Evolutionary conservation across 1,140 invertebrate genomes (phyloP).

Genomic region (Diorhabda sublineata): DNA sequence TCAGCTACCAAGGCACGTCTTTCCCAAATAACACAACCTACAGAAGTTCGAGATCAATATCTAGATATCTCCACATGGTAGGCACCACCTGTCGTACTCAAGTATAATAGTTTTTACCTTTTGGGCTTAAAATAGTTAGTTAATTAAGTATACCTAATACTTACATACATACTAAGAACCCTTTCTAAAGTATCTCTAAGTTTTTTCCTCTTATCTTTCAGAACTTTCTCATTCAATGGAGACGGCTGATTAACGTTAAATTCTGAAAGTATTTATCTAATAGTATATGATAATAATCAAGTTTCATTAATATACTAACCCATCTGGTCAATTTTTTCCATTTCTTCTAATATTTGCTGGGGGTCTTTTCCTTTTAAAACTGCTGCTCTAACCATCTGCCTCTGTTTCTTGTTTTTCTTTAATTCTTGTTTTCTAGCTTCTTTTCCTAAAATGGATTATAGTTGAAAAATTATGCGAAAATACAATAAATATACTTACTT

Average conservation of each 20-base stretch:
- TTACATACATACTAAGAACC: constrained; percentile 94
- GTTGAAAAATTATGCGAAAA: constrained; percentile 19
- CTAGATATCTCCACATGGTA: too few relatives aligned
- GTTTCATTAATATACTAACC: constrained; percentile 54
- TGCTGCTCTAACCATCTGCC: constrained; percentile 90
- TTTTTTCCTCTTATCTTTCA: constrained; percentile 95
- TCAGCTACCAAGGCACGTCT: too few relatives aligned
- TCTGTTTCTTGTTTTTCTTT: constrained; percentile 97
- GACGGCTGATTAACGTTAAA: constrained; percentile 92
- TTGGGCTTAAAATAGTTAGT: neutral
- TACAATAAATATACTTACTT: constrained; percentile 64
- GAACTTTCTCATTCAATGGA: constrained; percentile 91
- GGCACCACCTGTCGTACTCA: too few relatives aligned
- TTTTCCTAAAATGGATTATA: constrained; percentile 68
- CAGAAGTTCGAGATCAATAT: too few relatives aligned
- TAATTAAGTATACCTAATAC: constrained; percentile 50
- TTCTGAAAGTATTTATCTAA: constrained; percentile 59
- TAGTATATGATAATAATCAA: neutral
- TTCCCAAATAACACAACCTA: too few relatives aligned
- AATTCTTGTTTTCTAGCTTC: constrained; percentile 95
- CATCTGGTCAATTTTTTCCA: constrained; percentile 98
- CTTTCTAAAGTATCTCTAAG: constrained; percentile 91
- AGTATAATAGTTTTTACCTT: too few relatives aligned
- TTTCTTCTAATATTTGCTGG: constrained; percentile 85
- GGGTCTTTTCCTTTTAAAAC: constrained; percentile 99